Evolutionary conservation across 2,888 invertebrate species (phyloP).

Genomic region (Digitonthophagus gazella): DNA sequence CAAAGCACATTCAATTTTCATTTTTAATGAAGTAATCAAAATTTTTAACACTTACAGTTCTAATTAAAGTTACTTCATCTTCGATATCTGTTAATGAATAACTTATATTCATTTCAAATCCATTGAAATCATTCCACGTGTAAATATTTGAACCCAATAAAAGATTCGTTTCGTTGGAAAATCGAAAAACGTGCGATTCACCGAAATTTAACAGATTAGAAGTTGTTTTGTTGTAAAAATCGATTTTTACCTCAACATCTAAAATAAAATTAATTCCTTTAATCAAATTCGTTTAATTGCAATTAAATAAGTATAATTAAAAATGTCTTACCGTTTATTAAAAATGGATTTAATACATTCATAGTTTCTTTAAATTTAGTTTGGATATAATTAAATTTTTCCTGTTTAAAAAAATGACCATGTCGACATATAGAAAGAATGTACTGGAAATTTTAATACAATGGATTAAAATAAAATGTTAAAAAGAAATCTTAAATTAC

Average conservation of each 20-base stretch:
- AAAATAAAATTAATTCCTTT: slow-evolving; percentile 16
- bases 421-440: slow-evolving; percentile 8
- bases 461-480: not conserved
- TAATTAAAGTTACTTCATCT: slow-evolving; percentile 8
- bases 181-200: slow-evolving; percentile 24
- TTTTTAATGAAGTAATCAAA: too few species aligned
- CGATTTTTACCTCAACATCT: slow-evolving; percentile 16
- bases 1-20: too few species aligned
- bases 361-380: slow-evolving; percentile 12
- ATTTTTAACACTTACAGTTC: slow-evolving; percentile 12
- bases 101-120: not conserved
- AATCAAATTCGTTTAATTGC: not conserved
- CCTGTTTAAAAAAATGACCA: slow-evolving; percentile 11
- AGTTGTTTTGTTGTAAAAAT: slow-evolving; percentile 6
- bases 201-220: not conserved
- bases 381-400: slow-evolving; percentile 8
- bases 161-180: slow-evolving; percentile 31
- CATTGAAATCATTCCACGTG: slow-evolving; percentile 2
- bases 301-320: not conserved
- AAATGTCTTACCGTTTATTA: not conserved
- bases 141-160: slow-evolving; percentile 29
- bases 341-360: slow-evolving; percentile 1
- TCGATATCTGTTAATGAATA: not conserved
- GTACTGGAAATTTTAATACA: slow-evolving; percentile 14
- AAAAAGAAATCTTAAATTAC: too few species aligned